Base-by-base conservation (phyloP, 2,888 invertebrate genomes). In the Tupiocoris notatus region DNA sequence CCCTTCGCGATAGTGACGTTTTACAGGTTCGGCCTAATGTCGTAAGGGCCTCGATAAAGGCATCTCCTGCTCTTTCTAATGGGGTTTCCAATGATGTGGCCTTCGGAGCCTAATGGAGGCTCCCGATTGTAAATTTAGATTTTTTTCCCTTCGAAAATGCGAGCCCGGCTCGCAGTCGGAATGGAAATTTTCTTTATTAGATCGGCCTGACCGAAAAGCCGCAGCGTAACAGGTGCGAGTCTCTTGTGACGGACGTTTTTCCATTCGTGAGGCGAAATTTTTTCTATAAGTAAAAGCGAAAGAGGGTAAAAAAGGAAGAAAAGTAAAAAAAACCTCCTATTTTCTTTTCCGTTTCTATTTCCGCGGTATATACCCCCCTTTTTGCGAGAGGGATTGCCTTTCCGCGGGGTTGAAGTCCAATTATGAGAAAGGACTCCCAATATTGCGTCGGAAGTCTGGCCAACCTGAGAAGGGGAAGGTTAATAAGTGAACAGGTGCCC, bases 401-500 rank as follows among this genome's bases (percentile, higher is more conserved):
- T 39, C 39, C 39, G 39, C 39, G 6, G 39, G 39, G 39, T 39
- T 39, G 6, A 39, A 39, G 39, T 70, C 70, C 70, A 70, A 70
- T 70, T 70, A 70, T 61, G 70, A 61, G 58, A 70, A 70, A 65
- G 39, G 65, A 23, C 54, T 18, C 20, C 67, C 22, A 56, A 67
- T 67, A 67, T 67, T 67, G 67, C 56, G 57, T 39, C 39, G 3
- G 67, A 22, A 67, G 56, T 56, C 67, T 16, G 67, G 21, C 39
- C 39, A 39, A 12, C 20, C 56, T 1, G 22, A 54, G 18, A 2
- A 18, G 59, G 12, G 59, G 58, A 25, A 54, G 70, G 70, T 70
- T 70, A 70, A 70, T 70, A 70, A 70, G 70, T 17, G 70, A 70
- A 70, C 70, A 70, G 70, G 70, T 70, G 70, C 70, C 61, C 70